phyloP scores from a whole-genome alignment of 2,888 invertebrate species.

The Aporophyla nigra region DNA sequence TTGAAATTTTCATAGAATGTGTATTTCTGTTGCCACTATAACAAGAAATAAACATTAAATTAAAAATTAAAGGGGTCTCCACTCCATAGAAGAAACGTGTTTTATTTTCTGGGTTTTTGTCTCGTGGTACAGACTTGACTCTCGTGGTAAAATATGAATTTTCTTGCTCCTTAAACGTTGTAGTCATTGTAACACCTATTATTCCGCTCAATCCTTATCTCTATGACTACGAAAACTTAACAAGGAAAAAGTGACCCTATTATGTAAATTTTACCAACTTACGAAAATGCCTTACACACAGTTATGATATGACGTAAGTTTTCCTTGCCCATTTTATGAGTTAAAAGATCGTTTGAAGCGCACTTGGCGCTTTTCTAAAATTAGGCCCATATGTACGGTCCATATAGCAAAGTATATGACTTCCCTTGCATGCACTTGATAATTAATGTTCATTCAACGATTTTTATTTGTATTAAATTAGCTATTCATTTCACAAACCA shows the following conservation, averaged over 20 bases:
- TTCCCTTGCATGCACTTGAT: constrained; percentile 70
- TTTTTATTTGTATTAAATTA: constrained; percentile 60
- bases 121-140: too few species aligned
- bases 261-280: constrained; percentile 63
- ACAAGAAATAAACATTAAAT: too few species aligned
- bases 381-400: constrained; percentile 69
- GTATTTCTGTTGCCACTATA: too few species aligned
- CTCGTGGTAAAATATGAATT: background rate
- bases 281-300: constrained; percentile 50
- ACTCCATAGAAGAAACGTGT: too few species aligned
- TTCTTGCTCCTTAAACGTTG: background rate
- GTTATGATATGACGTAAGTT: constrained; percentile 61
- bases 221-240: constrained; percentile 42
- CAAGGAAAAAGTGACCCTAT: constrained; percentile 53
- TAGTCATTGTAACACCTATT: constrained; percentile 33
- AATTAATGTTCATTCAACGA: constrained; percentile 72
- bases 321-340: constrained; percentile 62
- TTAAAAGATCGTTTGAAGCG: constrained; percentile 52
- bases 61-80: too few species aligned
- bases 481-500: constrained; percentile 47
- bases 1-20: too few species aligned
- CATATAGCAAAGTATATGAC: constrained; percentile 72
- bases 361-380: constrained; percentile 71
- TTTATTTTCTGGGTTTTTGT: too few species aligned
- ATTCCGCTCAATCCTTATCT: constrained; percentile 41